These are phyloP conservation scores for Zaprionus camerounensis DNA, from an alignment of 1,140 invertebrate species.

Conservation along the genomic window DNA sequence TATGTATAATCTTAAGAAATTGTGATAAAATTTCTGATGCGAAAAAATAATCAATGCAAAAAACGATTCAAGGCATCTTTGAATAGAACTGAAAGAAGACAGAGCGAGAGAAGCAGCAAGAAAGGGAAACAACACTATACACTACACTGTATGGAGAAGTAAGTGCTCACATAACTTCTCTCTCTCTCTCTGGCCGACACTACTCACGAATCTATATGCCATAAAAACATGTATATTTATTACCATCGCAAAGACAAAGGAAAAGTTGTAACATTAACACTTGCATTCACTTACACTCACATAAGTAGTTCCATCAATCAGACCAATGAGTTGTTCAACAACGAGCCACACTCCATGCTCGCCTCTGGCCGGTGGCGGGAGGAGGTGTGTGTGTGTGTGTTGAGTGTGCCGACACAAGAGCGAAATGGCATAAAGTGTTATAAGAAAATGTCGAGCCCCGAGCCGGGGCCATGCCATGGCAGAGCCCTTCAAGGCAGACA, in stretches of 20 bases:
- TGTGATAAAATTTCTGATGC: too few relatives aligned
- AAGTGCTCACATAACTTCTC: neutral
- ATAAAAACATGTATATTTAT: conserved; percentile 28
- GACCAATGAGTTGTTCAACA: conserved; percentile 59
- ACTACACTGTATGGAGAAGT: neutral
- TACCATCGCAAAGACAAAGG: conserved; percentile 18
- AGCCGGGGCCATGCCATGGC: neutral
- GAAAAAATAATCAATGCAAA: too few relatives aligned
- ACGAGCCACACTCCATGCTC: conserved; percentile 19
- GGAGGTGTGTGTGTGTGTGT: neutral
- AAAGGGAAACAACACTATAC: too few relatives aligned
- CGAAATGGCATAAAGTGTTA: conserved; percentile 55
- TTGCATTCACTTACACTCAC: conserved; percentile 43
- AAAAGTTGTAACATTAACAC: conserved; percentile 45
- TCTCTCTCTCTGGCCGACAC: neutral
- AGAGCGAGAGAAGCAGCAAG: too few relatives aligned
- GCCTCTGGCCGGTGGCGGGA: too few relatives aligned
- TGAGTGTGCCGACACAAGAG: conserved; percentile 17
- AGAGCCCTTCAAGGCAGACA: conserved; percentile 11
- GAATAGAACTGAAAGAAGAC: too few relatives aligned
- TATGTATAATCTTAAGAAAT: neutral
- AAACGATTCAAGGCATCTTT: too few relatives aligned
- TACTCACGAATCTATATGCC: neutral
- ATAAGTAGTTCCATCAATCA: conserved; percentile 65
- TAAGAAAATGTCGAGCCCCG: conserved; percentile 36